Conservation (phyloP, 2,113 vertebrate genomes). For the Natator depressus region DNA sequence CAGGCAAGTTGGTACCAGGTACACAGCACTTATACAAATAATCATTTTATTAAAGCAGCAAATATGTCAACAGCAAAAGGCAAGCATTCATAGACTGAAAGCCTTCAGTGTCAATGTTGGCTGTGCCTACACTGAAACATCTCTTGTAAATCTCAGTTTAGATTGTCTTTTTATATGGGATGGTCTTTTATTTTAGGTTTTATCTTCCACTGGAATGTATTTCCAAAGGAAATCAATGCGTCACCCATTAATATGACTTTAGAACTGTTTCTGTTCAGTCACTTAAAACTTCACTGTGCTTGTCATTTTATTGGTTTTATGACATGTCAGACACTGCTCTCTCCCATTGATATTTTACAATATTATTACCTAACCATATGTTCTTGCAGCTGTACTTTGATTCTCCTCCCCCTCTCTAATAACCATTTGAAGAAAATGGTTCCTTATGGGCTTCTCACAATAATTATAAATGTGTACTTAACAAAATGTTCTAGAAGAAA, state of each 20-base stretch:
- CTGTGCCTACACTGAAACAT: not conserved
- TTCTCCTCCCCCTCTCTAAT: not conserved
- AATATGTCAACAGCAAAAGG: not conserved
- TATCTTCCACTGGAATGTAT: not conserved
- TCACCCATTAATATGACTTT: not conserved
- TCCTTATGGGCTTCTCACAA: not conserved
- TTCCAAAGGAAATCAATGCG: not conserved
- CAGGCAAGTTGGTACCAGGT: constrained; percentile 35
- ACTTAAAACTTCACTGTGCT: not conserved
- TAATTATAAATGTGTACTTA: constrained; percentile 18
- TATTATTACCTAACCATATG: constrained; percentile 14
- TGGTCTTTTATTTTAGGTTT: not conserved
- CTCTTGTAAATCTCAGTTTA: not conserved
- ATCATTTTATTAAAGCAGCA: not conserved
- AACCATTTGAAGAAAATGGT: constrained; percentile 29
- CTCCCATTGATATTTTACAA: constrained; percentile 43
- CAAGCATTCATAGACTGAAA: not conserved
- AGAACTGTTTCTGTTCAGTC: not conserved
- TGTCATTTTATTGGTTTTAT: constrained; percentile 37
- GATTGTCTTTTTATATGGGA: not conserved
- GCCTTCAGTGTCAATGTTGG: constrained; percentile 24
- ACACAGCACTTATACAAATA: constrained; percentile 39
- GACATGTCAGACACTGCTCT: constrained; percentile 15
- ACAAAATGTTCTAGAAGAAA: constrained; percentile 25
- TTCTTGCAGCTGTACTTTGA: not conserved